Evolutionary conservation across 2,888 invertebrate genomes (phyloP).

Genomic region (Cosmia pyralina): DNA sequence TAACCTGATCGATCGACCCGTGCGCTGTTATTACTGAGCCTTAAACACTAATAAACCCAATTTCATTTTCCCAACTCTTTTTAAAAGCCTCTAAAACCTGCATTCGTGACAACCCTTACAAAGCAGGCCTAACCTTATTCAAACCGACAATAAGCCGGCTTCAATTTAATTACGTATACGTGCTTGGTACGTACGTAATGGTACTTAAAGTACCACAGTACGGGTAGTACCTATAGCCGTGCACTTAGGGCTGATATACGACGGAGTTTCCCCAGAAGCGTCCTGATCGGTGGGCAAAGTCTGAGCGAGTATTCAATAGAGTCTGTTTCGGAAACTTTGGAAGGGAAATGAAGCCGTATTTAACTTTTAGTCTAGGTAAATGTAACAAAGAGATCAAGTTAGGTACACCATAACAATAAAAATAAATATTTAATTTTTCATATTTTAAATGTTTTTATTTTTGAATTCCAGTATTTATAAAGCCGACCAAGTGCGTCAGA

Average conservation of each 20-base stretch:
- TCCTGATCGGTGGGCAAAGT: not conserved
- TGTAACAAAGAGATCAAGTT: no score
- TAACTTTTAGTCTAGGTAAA: not conserved
- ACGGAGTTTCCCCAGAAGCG: conserved; percentile 12
- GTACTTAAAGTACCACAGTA: conserved; percentile 35
- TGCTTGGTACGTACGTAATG: conserved; percentile 27
- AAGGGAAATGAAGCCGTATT: not conserved
- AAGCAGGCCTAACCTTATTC: conserved; percentile 46
- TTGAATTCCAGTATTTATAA: no score
- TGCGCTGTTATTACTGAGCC: no score
- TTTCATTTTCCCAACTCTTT: conserved; percentile 2
- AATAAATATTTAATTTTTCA: no score
- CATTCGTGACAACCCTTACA: conserved; percentile 26
- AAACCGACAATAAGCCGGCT: conserved; percentile 50
- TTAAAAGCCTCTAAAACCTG: conserved; percentile 24
- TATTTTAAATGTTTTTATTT: no score
- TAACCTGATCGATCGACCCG: no score
- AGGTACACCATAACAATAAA: no score
- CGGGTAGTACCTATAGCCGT: conserved; percentile 12
- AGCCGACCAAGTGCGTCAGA: no score
- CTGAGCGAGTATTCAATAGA: conserved; percentile 22
- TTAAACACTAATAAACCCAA: conserved; percentile 3
- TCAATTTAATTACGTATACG: conserved; percentile 54
- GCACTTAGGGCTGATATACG: conserved; percentile 5
- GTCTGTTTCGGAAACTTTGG: conserved; percentile 11